Evolutionary conservation across 53 echinoderm and acorn worm genomes (phyloP).

Genomic region (Henricia sp.): DNA sequence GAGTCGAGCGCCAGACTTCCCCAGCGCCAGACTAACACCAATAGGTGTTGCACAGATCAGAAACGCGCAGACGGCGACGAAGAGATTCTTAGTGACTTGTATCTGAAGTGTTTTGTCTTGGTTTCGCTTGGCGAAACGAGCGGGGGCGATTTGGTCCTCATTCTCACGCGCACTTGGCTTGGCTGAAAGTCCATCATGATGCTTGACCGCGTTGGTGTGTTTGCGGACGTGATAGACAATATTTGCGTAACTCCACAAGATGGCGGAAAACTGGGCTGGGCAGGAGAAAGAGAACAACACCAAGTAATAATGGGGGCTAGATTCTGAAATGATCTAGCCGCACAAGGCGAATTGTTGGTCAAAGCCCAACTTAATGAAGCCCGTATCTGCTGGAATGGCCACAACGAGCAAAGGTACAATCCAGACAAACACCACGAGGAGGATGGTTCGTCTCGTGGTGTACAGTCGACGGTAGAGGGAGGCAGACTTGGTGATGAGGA

Average conservation of each 20-base stretch:
- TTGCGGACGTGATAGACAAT: conserved; percentile 70
- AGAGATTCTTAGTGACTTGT: conserved; percentile 81
- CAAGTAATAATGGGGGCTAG: conserved; percentile 54
- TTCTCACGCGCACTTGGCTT: neutral
- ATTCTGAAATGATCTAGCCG: conserved; percentile 70
- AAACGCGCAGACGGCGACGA: conserved; percentile 72
- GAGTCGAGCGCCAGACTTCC: conserved; percentile 59
- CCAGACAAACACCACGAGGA: conserved; percentile 19
- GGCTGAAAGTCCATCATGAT: conserved; percentile 39
- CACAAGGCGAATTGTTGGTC: conserved; percentile 70
- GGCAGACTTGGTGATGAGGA: conserved; percentile 38
- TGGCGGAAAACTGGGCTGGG: conserved; percentile 33
- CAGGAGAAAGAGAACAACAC: conserved; percentile 58
- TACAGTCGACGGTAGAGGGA: conserved; percentile 2
- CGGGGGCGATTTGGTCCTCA: neutral
- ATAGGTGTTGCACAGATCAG: conserved; percentile 64
- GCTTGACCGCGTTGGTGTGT: conserved; percentile 64
- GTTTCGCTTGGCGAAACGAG: no score
- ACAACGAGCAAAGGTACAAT: conserved; percentile 60
- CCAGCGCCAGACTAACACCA: conserved; percentile 64
- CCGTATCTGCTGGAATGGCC: conserved; percentile 48
- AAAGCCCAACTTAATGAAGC: conserved; percentile 68
- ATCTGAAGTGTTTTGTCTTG: conserved; percentile 75
- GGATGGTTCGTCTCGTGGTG: neutral
- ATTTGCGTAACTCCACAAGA: conserved; percentile 47